Percentiles rank a stretch among this genome's conserved stretches.
phyloP scores from a whole-genome alignment of 1,140 invertebrate genomes.

The Caenorhabditis brenneri region DNA sequence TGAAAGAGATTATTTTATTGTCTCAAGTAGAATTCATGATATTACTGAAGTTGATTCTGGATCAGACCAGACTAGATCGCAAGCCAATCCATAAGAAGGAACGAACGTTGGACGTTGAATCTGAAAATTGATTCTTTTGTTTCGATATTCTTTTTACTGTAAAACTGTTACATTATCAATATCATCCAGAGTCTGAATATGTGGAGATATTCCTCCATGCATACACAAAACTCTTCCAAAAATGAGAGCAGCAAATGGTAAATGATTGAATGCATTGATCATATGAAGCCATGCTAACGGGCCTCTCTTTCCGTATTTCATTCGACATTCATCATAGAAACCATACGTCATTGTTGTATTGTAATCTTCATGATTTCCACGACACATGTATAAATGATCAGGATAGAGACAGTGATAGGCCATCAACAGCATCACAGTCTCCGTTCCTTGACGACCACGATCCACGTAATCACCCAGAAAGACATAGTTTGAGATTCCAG shows the following conservation, averaged over 20 bases:
- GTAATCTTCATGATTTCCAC: slow-evolving; percentile 96
- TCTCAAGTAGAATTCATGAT: not conserved
- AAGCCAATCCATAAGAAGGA: slow-evolving; percentile 87
- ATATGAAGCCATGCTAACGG: slow-evolving; percentile 47
- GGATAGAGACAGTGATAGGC: slow-evolving; percentile 76
- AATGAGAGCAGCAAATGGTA: slow-evolving; percentile 74
- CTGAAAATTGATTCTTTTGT: too few species aligned
- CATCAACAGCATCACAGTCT: slow-evolving; percentile 50
- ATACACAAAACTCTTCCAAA: slow-evolving; percentile 95
- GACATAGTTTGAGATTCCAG: slow-evolving; percentile 44
- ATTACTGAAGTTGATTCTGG: slow-evolving; percentile 78
- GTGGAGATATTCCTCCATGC: slow-evolving; percentile 91
- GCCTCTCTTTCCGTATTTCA: slow-evolving; percentile 37
- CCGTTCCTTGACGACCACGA: slow-evolving; percentile 54
- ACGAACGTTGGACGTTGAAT: slow-evolving; percentile 56
- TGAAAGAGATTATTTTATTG: not conserved
- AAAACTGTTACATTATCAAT: slow-evolving; percentile 74
- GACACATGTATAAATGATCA: slow-evolving; percentile 85
- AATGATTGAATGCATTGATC: slow-evolving; percentile 53
- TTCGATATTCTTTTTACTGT: too few species aligned
- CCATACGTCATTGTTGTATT: slow-evolving; percentile 99
- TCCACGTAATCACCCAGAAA: slow-evolving; percentile 62
- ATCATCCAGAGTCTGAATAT: slow-evolving; percentile 88
- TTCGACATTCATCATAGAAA: slow-evolving; percentile 80
- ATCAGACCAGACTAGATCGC: slow-evolving; percentile 97